These are phyloP conservation scores for Chirona hameri DNA, from an alignment of 2,888 invertebrate genomes.

Conservation along the genomic window DNA sequence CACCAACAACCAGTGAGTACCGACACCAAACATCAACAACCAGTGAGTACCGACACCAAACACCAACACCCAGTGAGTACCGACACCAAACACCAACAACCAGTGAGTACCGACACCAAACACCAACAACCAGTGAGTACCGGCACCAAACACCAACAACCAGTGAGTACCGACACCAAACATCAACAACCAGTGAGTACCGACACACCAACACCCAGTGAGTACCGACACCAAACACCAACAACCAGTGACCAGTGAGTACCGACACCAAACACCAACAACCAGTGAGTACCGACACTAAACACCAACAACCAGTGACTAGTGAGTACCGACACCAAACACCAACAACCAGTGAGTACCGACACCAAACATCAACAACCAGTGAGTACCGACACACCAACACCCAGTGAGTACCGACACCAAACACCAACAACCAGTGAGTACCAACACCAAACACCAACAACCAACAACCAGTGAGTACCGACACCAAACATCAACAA, in stretches of 20 bases:
- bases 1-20: conserved; percentile 89
- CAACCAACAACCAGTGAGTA: neutral
- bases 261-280: neutral
- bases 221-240: neutral
- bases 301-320: neutral
- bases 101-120: neutral
- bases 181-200: too few species aligned
- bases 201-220: neutral
- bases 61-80: conserved; percentile 37
- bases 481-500: neutral
- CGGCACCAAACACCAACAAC: neutral
- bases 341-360: conserved; percentile 88
- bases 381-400: conserved; percentile 56
- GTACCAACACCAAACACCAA: neutral
- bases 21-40: conserved; percentile 36
- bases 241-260: neutral
- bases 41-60: conserved; percentile 57
- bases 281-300: neutral
- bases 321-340: conserved; percentile 78
- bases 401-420: conserved; percentile 37
- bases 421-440: neutral
- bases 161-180: neutral
- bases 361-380: conserved; percentile 37
- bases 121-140: neutral
- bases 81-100: neutral